These are phyloP conservation scores for Salminus brasiliensis DNA, from an alignment of 2,113 vertebrate species.

Conservation along the genomic window DNA sequence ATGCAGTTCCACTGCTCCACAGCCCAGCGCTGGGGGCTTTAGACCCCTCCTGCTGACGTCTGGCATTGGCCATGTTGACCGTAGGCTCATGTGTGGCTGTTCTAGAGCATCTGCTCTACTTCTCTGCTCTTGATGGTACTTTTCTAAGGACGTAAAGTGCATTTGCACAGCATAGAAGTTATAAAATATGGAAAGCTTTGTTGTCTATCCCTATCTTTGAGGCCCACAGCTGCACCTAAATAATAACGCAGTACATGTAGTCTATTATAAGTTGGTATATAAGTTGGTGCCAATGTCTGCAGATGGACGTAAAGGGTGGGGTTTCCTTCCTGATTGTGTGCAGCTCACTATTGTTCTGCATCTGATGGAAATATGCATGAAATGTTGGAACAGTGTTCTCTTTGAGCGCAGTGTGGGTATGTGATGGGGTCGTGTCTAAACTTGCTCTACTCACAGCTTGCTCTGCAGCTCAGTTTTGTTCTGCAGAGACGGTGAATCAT, in stretches of 20 bases:
- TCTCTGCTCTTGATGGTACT: too few species aligned
- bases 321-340: not conserved
- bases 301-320: not conserved
- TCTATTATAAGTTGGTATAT: not conserved
- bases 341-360: not conserved
- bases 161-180: too few species aligned
- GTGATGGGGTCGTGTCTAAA: constrained; percentile 12
- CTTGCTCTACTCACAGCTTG: not conserved
- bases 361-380: not conserved
- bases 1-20: too few species aligned
- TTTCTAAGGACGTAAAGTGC: too few species aligned
- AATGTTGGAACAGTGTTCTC: not conserved
- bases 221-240: too few species aligned
- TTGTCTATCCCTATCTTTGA: too few species aligned
- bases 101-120: too few species aligned
- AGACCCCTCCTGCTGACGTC: too few species aligned
- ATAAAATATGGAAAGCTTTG: too few species aligned
- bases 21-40: too few species aligned
- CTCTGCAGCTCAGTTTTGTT: not conserved
- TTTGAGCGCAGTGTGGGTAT: not conserved
- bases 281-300: not conserved
- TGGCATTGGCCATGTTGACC: too few species aligned
- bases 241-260: not conserved
- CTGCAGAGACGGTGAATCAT: constrained; percentile 9
- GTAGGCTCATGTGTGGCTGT: too few species aligned